Evolutionary conservation across 1,140 invertebrate species (phyloP).

Genomic region (Drosophila mojavensis): DNA sequence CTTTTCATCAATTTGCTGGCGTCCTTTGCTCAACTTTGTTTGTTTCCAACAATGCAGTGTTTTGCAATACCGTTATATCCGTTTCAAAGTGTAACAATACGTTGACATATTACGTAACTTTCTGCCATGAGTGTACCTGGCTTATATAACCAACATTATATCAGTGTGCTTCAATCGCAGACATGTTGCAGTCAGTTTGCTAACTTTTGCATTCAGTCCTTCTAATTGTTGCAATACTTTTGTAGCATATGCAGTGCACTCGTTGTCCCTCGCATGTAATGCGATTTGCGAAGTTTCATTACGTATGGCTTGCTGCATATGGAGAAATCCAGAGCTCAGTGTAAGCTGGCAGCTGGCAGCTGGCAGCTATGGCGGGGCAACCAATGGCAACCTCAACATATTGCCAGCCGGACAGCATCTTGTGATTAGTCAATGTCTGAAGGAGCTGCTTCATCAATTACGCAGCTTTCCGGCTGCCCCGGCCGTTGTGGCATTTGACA

Average conservation of each 20-base stretch:
- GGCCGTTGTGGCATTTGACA: slow-evolving; percentile 60
- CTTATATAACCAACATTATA: no score
- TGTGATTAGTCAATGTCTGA: slow-evolving; percentile 75
- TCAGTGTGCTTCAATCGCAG: background rate
- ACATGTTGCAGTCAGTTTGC: slow-evolving; percentile 37
- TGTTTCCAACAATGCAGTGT: no score
- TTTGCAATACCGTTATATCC: background rate
- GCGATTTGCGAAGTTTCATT: slow-evolving; percentile 54
- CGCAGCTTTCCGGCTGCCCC: slow-evolving; percentile 41
- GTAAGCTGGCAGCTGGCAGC: slow-evolving; percentile 19
- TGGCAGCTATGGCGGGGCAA: slow-evolving; percentile 13
- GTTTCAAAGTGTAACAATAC: slow-evolving; percentile 12
- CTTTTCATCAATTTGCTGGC: no score
- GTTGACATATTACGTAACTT: slow-evolving; percentile 48
- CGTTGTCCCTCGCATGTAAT: slow-evolving; percentile 46
- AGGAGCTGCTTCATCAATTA: slow-evolving; percentile 73
- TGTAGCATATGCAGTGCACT: background rate
- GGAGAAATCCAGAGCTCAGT: background rate
- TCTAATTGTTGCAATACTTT: no score
- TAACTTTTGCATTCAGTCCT: no score
- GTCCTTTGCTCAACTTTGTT: background rate
- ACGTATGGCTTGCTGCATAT: slow-evolving; percentile 5
- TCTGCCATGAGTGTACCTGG: slow-evolving; percentile 29
- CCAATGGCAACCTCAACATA: slow-evolving; percentile 55
- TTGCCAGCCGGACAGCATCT: slow-evolving; percentile 58